Base-by-base conservation (phyloP, 2,888 invertebrate species). In the Conomelus anceps region DNA sequence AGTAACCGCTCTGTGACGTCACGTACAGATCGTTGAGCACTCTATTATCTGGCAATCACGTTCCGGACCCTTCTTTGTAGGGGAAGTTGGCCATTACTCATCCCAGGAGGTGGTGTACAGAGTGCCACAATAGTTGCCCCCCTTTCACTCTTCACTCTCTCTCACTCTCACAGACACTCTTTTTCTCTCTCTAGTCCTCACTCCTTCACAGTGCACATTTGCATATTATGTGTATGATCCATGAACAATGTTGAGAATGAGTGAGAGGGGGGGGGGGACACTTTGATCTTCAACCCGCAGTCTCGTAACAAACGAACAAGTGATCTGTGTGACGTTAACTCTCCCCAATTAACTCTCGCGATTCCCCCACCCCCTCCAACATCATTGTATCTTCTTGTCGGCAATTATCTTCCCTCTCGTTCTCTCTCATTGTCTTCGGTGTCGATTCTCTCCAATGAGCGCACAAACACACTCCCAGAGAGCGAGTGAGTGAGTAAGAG, bases 191-290 rank as follows among this genome's bases (percentile, higher is more conserved):
- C 1, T 63, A 20, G 3, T 63, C 34, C 63, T 63, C 63, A 63
- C 63, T 63, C n/a, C 63, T 63, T n/a, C 3, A 20, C n/a, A 63
- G 20, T n/a, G 88, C 22, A 34, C 63, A 84, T 84, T 63, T 86
- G 24, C 86, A 86, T 86, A 86, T 26, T 86, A 86, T 86, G 26
- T 86, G 86, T 86, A 86, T 86, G 23, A 86, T 23, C 86, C 86
- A 24, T 26, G 88, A 34, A 63, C 41, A 88, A 63, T 63, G 88
- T 13, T 9, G n/a, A n/a, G 13, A n/a, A n/a, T 63, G n/a, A 6
- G n/a, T 7, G n/a, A 13, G 13, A n/a, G 11, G n/a, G 34, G 29
- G 13, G 22, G 34, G 34, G 41, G 22, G 23, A 22, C 20, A 84
- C 63, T 84, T 84, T 41, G 88, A 84, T 84, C 88, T 41, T 23